Percentiles rank a stretch among this genome's conserved stretches.
Conservation (phyloP, 2,888 invertebrate species). For the Gastracanthus pulcherrimus region DNA sequence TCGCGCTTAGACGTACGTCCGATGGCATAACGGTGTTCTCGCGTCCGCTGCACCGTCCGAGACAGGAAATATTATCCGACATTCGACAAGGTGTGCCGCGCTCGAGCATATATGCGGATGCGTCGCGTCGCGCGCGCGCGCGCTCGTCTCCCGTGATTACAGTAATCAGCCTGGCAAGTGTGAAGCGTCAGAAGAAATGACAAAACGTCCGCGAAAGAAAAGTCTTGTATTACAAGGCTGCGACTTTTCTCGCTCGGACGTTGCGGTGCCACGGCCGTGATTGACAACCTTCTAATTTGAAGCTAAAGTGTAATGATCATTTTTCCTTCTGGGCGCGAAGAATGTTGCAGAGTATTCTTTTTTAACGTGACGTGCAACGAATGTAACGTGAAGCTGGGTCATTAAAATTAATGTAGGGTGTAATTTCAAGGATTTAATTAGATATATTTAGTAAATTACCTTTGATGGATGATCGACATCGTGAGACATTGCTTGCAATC, state of each 20-base stretch:
- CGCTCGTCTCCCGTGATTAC: conserved; percentile 42
- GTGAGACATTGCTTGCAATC: background rate
- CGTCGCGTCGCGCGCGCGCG: no score
- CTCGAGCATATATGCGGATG: background rate
- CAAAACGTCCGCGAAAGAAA: conserved; percentile 24
- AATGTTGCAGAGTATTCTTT: background rate
- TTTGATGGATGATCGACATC: background rate
- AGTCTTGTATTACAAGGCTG: conserved; percentile 1
- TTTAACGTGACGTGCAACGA: background rate
- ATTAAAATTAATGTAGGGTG: background rate
- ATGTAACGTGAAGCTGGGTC: background rate
- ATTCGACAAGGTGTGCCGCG: conserved; percentile 58
- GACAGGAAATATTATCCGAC: conserved; percentile 64
- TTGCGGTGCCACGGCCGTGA: conserved; percentile 13
- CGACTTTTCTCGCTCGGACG: conserved; percentile 5
- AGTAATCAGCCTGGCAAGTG: conserved; percentile 44
- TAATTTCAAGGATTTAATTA: background rate
- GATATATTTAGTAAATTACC: background rate
- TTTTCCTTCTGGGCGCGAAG: conserved; percentile 7
- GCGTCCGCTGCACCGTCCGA: conserved; percentile 48
- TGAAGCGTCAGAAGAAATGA: conserved; percentile 43
- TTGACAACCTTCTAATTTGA: conserved; percentile 51
- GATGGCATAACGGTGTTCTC: conserved; percentile 67
- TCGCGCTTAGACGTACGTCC: conserved; percentile 56
- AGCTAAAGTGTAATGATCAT: background rate